phyloP scores from a whole-genome alignment of 2,113 vertebrate species.

The Paramisgurnus dabryanus region DNA sequence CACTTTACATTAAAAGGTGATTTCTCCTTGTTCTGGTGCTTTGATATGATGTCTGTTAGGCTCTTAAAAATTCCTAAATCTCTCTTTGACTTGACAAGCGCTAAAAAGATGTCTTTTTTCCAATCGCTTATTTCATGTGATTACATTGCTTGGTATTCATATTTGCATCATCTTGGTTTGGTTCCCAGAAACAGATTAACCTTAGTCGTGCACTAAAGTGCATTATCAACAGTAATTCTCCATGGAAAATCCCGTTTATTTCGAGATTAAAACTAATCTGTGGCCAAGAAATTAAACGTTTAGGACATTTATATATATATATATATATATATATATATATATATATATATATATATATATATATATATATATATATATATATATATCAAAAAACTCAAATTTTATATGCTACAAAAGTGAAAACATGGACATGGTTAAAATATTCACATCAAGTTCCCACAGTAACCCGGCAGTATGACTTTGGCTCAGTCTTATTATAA shows the following conservation, averaged over 20 bases:
- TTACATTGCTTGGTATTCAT: conserved; percentile 18
- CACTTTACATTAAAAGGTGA: conserved; percentile 26
- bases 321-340: too few relatives aligned
- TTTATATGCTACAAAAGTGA: not conserved
- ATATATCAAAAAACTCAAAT: not conserved
- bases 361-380: too few relatives aligned
- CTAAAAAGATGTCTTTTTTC: conserved; percentile 1
- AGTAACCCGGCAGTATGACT: not conserved
- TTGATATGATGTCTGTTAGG: conserved; percentile 34
- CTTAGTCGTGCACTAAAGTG: conserved; percentile 14
- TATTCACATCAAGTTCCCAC: not conserved
- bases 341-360: too few relatives aligned
- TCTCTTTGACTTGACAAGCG: not conserved
- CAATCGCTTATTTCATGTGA: conserved; percentile 6
- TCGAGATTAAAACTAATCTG: conserved; percentile 21
- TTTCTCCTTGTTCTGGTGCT: conserved; percentile 1
- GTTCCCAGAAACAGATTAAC: conserved; percentile 32
- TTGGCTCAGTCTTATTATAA: not conserved
- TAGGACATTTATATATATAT: conserved; percentile 11
- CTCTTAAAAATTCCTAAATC: conserved; percentile 30
- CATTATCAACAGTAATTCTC: conserved; percentile 22
- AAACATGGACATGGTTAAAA: not conserved
- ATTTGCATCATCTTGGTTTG: conserved; percentile 28
- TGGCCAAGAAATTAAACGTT: not conserved
- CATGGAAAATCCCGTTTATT: conserved; percentile 14